These are phyloP conservation scores for Thereuonema tuberculata DNA, from an alignment of 1,140 invertebrate genomes.

Conservation along the genomic window DNA sequence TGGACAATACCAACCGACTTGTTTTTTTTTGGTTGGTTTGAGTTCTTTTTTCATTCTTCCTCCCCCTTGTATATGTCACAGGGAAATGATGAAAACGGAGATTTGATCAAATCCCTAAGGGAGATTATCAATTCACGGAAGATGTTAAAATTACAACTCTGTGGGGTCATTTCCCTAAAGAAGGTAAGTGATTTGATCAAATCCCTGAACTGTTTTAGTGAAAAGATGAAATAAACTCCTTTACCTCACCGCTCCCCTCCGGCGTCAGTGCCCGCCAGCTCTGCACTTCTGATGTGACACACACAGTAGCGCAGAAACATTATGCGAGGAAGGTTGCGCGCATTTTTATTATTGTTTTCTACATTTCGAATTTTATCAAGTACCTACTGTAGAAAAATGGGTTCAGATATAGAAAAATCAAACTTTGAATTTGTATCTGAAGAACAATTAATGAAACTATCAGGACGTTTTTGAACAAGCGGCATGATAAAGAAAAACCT, in stretches of 20 bases:
- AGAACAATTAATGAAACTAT: constrained; percentile 12
- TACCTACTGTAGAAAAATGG: constrained; percentile 4
- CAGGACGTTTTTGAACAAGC: constrained; percentile 6
- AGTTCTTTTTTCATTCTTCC: too few species aligned
- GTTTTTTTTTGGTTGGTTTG: too few species aligned
- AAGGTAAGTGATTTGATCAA: not conserved
- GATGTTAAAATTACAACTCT: not conserved
- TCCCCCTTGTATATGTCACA: not conserved
- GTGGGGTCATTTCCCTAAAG: not conserved
- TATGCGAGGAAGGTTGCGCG: too few species aligned
- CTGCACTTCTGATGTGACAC: not conserved
- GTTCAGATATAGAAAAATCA: constrained; percentile 5
- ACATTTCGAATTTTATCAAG: too few species aligned
- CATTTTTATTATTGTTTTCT: too few species aligned
- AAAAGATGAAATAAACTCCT: constrained; percentile 1
- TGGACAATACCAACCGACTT: too few species aligned
- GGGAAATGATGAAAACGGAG: not conserved
- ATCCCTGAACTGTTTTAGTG: not conserved
- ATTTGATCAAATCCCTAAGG: not conserved
- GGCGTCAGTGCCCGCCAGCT: not conserved
- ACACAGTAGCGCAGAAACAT: not conserved
- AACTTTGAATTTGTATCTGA: constrained; percentile 9
- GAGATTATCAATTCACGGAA: not conserved
- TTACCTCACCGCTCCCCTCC: constrained; percentile 1
- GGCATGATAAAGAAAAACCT: not conserved